Base-by-base conservation (phyloP, 1,140 invertebrate species). In the Drosophila auraria region DNA sequence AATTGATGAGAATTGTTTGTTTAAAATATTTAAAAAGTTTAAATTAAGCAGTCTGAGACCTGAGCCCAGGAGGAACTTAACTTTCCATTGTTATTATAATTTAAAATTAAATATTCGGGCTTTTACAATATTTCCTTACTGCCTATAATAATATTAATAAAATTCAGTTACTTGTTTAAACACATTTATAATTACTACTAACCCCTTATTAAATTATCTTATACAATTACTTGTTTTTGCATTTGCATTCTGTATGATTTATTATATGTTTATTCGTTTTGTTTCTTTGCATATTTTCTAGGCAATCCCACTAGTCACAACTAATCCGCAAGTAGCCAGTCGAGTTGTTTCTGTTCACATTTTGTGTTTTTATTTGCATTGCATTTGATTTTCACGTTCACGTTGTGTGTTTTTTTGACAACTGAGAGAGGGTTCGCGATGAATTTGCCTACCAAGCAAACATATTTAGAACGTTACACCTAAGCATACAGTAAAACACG, bases 251-350 rank as follows among this genome's bases (percentile, higher is more conserved):
- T 56, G 58, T 66, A 56, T 66, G 15, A 63, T 27, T 49, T 65
- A 57, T 56, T 57, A 71, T 51, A 71, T 75, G 47, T 73, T 54
- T 70, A 63, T 70, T 66, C 30, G 42, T 69, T 82, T 57, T 60
- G 59, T 69, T 70, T 38, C 38, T 79, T 83, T 83, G 75, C 84
- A 82, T 77, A 91, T 91, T 77, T 92, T 92, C 78, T 92, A 92
- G 91, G 91, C 73, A 92, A 92, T 69, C 91, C 91, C 82, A 91
- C 87, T 92, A 92, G 91, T 91, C 91, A 92, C 78, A 89, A 92
- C 83, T 89, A 92, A 92, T 90, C 77, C 30, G 30, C 73, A 89
- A 91, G 51, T 78, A 78, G 69, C 63, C 80, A 80, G 78, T 80
- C 73, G 78, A 74, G 76, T 87, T 72, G 82, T 82, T 91, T 90